Base-by-base conservation (phyloP, 2,113 vertebrate genomes). In the Cygnus atratus region DNA sequence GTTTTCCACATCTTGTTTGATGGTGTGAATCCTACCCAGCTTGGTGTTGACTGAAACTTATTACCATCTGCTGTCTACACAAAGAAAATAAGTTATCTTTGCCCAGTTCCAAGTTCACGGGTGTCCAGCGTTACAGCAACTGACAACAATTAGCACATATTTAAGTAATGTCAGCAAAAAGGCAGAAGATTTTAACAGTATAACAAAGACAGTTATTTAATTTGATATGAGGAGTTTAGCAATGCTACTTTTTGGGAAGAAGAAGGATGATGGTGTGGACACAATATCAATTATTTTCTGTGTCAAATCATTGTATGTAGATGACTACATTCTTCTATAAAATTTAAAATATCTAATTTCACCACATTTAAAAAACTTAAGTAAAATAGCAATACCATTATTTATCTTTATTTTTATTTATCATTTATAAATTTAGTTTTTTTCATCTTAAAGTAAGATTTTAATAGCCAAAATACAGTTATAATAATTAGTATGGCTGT, bases 61-160 rank as follows among this genome's bases (percentile, higher is more conserved):
- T 93, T 93, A 93, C 79, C 88, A 94, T 93, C 94, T 96, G 92
- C 66, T 92, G 52, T 67, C 74, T 91, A 93, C 90, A 71, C 79
- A 89, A 94, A 81, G 87, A 33, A 41, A 87, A 90, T 46, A 21
- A 13, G 76, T 84, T 63, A 81, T 37, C 85, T 92, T 59, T 75
- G 58, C 75, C 74, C 62, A 87, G 55, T 66, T 92, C 63, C 84
- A 87, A 76, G 48, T 65, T 85, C 78, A 82, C 73, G 61, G 79
- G 76, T 78, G 88, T 83, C 55, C 5, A 1, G 33, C 54, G 43
- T 41, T 59, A 58, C 33, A 75, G 43, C 57, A 84, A 71, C n/a
- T 41, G 61, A 61, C 61, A 82, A 57, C 9, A 86, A 84, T 88
- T 72, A 88, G 44, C 43, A 73, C 65, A 94, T 35, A 37, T 95